Base-by-base conservation (phyloP, 2,113 vertebrate genomes). In the Oryzias curvinotus region DNA sequence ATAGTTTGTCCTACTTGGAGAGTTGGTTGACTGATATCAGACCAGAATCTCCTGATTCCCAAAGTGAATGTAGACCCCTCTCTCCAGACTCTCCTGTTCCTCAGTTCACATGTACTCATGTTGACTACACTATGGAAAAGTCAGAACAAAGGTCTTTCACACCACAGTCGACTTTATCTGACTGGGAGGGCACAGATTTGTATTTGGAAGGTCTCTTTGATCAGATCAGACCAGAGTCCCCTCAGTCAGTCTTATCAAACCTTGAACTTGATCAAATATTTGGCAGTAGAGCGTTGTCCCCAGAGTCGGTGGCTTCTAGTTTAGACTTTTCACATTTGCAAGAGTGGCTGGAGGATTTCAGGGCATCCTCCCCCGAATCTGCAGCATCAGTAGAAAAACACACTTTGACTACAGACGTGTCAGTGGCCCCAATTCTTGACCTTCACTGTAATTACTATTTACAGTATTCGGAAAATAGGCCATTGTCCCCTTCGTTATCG, bases 281-380 rank as follows among this genome's bases (percentile, higher is more conserved):
- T 28, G 10, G 43, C 16, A 52, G 10, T 42, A 50, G 54, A 18
- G 18, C 62, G 0, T 49, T 60, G 51, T 73, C 70, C 8, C 64
- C 68, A 7, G 61, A 68, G 14, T 56, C 58, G 0, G 2, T 56
- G 12, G 50, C 73, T 21, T 73, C 59, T 1, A 59, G 63, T 30
- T 49, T 65, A 14, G 65, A 81, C 15, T 55, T 50, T 50, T 57
- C 49, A 0, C 23, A 51, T 3, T 43, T 77, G 14, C 45, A 45
- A 12, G 52, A 65, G 5, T 80, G 65, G 55, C 45, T 68, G 8
- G 44, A 19, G 41, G 61, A 77, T 26, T 65, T 67, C 15, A 57
- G 67, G 56, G 45, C 68, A 54, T 73, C 65, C 10, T 68, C 57
- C 4, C 68, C 72, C 48, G 72, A 81, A 19, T 71, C 73, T 62